Evolutionary conservation across 1,140 invertebrate genomes (phyloP), one percentile per base, ranked within the genome.

Genomic region (Euwallacea similis): DNA sequence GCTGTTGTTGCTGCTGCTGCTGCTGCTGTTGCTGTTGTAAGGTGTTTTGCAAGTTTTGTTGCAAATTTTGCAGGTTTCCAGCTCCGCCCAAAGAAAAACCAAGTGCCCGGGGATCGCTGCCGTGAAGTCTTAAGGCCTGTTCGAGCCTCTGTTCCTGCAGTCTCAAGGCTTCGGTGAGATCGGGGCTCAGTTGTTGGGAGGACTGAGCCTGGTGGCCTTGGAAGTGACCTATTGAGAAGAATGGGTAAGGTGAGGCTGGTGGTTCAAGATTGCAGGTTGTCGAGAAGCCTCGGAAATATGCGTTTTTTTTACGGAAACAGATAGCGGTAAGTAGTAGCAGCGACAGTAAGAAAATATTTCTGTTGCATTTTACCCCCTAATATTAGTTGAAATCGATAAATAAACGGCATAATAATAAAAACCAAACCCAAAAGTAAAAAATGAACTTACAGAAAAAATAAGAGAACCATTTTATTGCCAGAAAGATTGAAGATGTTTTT

Each of bases 101-200:
- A 46, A 89, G 79, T 43, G 88, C 85, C 50, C 88, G 84, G 2
- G 88, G 88, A 78, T 89, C 85, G 63, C 85, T 88, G 44, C 86
- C 86, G 79, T 93, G 91, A 74, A 94, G 86, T 74, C 92, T 86
- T 71, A 94, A 79, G 7, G 92, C 91, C 75, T 94, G 92, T 77
- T 93, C 91, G 76, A 94, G 80, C 77, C 92, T 84, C 76, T 93
- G 91, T 77, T 93, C 92, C 76, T 93, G 91, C 58, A 93, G 85
- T 78, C 91, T 84, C 62, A 93, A 84, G 7, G 90, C 91, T 79
- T 93, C 91, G 0, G 86, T 86, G 44, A 88, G 79, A 75, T 88
- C 87, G 2, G 86, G 85, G 58, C 86, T 87, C 21, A 88, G 77
- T 72, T 85, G 84, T 55, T 86, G 84, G 60, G 84, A 83, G 7